phyloP scores from a whole-genome alignment of 2,797 vertebrate species.

The Microctenopoma steveboyesi region DNA sequence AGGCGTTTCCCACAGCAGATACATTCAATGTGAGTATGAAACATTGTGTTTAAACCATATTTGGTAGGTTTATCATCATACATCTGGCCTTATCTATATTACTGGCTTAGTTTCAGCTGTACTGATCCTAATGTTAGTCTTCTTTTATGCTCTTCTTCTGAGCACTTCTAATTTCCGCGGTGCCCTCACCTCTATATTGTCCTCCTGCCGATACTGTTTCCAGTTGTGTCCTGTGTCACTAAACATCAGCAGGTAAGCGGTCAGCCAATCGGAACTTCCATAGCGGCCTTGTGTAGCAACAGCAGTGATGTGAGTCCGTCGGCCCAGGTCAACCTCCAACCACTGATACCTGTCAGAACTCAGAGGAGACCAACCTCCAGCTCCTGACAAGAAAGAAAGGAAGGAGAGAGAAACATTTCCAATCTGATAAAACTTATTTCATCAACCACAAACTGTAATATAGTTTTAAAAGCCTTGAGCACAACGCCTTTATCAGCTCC shows the following conservation, averaged over 20 bases:
- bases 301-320: slow-evolving; percentile 86
- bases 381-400: slow-evolving; percentile 49
- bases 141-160: too few relatives aligned
- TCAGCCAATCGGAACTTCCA: slow-evolving; percentile 93
- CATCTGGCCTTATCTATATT: too few relatives aligned
- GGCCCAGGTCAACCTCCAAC: slow-evolving; percentile 91
- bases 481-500: slow-evolving; percentile 10
- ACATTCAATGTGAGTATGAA: too few relatives aligned
- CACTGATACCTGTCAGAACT: slow-evolving; percentile 86
- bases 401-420: background rate
- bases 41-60: too few relatives aligned
- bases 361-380: slow-evolving; percentile 91
- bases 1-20: too few relatives aligned
- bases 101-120: too few relatives aligned
- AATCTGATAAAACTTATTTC: slow-evolving; percentile 1
- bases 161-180: too few relatives aligned
- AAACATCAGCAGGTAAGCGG: slow-evolving; percentile 88
- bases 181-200: slow-evolving; percentile 86
- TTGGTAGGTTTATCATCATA: too few relatives aligned
- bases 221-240: slow-evolving; percentile 93
- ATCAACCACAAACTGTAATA: slow-evolving; percentile 2
- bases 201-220: slow-evolving; percentile 90
- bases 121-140: too few relatives aligned
- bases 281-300: slow-evolving; percentile 91
- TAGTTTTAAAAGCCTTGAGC: slow-evolving; percentile 17